Base-by-base conservation (phyloP, 1,140 invertebrate genomes). In the Bombus confusus region DNA sequence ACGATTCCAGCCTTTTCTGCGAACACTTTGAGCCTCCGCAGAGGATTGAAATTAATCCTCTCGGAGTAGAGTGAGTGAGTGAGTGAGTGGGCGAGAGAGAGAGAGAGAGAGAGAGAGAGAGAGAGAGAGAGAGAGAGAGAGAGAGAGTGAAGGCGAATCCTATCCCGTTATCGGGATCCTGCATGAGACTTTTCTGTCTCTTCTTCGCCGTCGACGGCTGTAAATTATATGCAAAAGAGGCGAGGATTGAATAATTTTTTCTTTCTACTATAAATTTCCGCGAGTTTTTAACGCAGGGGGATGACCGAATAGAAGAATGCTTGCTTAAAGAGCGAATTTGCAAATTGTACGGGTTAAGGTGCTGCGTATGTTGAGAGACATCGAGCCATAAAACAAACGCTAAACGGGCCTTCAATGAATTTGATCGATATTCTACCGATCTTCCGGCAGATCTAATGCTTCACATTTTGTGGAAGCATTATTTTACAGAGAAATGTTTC, bases 21-120 rank as follows among this genome's bases (percentile, higher is more conserved):
- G 43, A 73, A 86, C 73, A 62, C 74, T 85, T 79, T 41, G 52
- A 69, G 47, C 41, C 52, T 8, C 9, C 59, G 76, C 22, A 66
- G 47, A n/a, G 37, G 69, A 88, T 89, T 83, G 68, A 88, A 89
- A 82, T 83, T 76, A 88, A 88, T 86, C 78, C 52, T n/a, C 13
- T 43, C 22, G 18, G n/a, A 77, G 8, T n/a, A 37, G 59, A 15
- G 25, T 1, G 5, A 73, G 74, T 5, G n/a, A 52, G 64, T 3
- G 64, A 34, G 15, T 18, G 47, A 18, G 47, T 0, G 47, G 18
- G 47, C 1, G 8, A 34, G 12, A 0, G 4, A 0, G 62, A 13
- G 22, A 25, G 41, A 64, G 22, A 0, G 62, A 13, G 22, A 25
- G 41, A 64, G 22, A 52, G 47, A 39, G 22, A 25, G 25, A 64